Evolutionary conservation across 2,113 vertebrate species (phyloP).

Genomic region (Mormoops blainvillei): DNA sequence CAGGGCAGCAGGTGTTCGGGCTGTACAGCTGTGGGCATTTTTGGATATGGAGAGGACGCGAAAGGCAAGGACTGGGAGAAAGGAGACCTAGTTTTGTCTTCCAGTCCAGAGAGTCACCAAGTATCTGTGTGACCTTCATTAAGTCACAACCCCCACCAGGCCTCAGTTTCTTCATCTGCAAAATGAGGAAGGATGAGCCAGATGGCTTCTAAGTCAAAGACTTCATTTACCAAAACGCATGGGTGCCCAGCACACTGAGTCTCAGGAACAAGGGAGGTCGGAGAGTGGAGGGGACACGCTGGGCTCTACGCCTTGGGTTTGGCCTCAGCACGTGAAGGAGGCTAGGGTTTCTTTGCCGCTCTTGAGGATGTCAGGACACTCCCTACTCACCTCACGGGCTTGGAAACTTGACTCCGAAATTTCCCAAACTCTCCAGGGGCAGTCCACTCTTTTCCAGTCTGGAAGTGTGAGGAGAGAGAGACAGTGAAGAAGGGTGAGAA

Average conservation of each 20-base stretch:
- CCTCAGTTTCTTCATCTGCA: not conserved
- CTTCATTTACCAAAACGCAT: not conserved
- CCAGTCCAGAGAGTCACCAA: not conserved
- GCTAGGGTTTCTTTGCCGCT: not conserved
- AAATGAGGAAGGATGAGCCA: not conserved
- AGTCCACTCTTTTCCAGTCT: slow-evolving; percentile 93
- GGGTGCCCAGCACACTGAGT: fast-evolving
- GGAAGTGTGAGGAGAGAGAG: not conserved
- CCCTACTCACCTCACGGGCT: slow-evolving; percentile 84
- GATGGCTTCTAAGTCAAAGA: not conserved
- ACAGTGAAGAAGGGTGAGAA: no score
- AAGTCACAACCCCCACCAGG: not conserved
- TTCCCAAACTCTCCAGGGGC: slow-evolving; percentile 95
- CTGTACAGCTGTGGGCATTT: not conserved
- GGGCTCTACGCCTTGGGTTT: fast-evolving
- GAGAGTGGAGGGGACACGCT: not conserved
- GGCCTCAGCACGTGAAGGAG: not conserved
- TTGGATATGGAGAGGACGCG: not conserved
- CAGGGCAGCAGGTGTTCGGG: not conserved
- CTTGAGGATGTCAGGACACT: not conserved
- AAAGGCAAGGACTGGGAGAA: not conserved
- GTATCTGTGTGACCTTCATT: not conserved
- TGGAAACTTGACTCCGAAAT: slow-evolving; percentile 90
- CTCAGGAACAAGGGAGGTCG: not conserved
- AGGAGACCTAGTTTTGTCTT: not conserved